Conservation (phyloP, 2,888 invertebrate species). For the Drosophila ustulata region DNA sequence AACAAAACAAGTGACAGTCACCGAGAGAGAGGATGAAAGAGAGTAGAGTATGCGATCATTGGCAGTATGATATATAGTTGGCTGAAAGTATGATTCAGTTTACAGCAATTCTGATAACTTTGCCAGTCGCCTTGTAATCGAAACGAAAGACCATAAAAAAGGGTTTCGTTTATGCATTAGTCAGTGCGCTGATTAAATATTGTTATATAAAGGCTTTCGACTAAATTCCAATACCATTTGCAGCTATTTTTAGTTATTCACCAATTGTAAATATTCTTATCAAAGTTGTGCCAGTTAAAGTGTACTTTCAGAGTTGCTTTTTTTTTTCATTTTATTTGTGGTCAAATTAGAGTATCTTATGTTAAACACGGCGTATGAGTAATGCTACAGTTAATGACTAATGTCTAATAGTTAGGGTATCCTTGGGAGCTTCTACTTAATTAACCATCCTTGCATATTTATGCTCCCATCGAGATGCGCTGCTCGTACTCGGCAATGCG, state of each 20-base stretch:
- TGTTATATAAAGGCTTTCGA: slow-evolving; percentile 9
- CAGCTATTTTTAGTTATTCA: slow-evolving; percentile 1
- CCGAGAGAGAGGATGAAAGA: slow-evolving; percentile 10
- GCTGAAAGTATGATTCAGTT: slow-evolving; percentile 62
- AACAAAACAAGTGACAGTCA: slow-evolving; percentile 53
- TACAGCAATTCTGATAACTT: slow-evolving; percentile 43
- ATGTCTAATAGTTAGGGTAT: slow-evolving; percentile 28
- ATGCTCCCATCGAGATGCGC: slow-evolving; percentile 70
- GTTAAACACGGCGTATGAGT: slow-evolving; percentile 31
- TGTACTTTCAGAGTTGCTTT: background rate
- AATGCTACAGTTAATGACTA: slow-evolving; percentile 4
- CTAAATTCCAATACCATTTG: background rate
- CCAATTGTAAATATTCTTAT: background rate
- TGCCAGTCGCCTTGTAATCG: slow-evolving; percentile 26
- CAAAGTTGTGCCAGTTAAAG: background rate
- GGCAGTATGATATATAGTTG: slow-evolving; percentile 5
- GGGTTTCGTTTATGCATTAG: slow-evolving; percentile 22
- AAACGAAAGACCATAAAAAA: slow-evolving; percentile 12
- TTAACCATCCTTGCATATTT: slow-evolving; percentile 6
- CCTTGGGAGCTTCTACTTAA: slow-evolving; percentile 59
- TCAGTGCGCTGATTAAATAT: slow-evolving; percentile 29
- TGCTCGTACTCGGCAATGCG: slow-evolving; percentile 82
- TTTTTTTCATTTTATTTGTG: slow-evolving; percentile 6
- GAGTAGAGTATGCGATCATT: slow-evolving; percentile 1
- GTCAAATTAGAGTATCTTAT: slow-evolving; percentile 1